Conservation (phyloP, 1,140 invertebrate genomes). For the Cyclargus thomasi region DNA sequence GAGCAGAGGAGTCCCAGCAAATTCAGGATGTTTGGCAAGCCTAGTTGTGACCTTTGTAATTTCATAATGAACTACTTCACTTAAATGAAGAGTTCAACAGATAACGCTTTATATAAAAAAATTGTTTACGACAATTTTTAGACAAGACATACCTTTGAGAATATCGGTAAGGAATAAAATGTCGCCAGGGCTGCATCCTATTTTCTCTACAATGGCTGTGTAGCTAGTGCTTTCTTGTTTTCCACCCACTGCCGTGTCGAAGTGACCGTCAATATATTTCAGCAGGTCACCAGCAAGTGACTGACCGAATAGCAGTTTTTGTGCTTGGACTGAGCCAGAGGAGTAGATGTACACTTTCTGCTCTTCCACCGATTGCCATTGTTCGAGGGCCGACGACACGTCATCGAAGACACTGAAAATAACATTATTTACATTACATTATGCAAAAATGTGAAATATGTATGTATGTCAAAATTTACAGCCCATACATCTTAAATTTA, state of each 20-base stretch:
- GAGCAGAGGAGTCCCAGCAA: too few relatives aligned
- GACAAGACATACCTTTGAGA: constrained; percentile 84
- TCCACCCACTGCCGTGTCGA: constrained; percentile 89
- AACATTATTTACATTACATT: too few relatives aligned
- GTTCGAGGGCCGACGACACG: constrained; percentile 83
- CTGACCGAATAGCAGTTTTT: constrained; percentile 90
- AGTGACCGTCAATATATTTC: constrained; percentile 85
- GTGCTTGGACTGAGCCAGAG: constrained; percentile 92
- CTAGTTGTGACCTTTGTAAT: too few relatives aligned
- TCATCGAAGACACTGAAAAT: constrained; percentile 89
- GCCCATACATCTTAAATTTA: too few relatives aligned
- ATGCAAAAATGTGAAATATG: too few relatives aligned
- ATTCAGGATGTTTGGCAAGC: too few relatives aligned
- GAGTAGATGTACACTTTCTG: constrained; percentile 92
- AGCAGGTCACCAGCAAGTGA: constrained; percentile 85
- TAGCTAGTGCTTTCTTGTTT: constrained; percentile 87
- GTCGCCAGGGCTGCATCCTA: constrained; percentile 78
- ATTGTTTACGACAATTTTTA: too few relatives aligned
- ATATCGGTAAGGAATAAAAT: constrained; percentile 92
- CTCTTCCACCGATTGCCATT: constrained; percentile 78
- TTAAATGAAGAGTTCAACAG: too few relatives aligned
- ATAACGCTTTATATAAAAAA: too few relatives aligned
- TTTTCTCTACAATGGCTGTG: constrained; percentile 82
- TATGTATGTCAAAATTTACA: too few relatives aligned
- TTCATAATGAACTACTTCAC: too few relatives aligned